Base-by-base conservation (phyloP, 64 coral and sea anemone species). In the Montipora capricornis region DNA sequence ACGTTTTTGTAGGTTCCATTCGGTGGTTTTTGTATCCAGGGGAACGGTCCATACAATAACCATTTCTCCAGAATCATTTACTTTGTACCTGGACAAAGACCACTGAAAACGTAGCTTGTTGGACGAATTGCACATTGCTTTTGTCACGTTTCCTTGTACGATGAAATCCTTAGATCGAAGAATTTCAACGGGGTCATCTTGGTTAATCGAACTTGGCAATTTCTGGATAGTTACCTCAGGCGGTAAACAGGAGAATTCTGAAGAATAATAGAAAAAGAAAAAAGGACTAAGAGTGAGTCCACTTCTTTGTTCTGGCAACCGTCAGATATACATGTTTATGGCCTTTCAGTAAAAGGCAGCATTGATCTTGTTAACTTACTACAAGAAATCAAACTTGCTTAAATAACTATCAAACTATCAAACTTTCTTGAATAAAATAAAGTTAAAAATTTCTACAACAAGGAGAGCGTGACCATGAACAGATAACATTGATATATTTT, bases 1-100 rank as follows among this genome's bases (percentile, higher is more conserved):
- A 2, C 68, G 68, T 67, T 81, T 88, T 46, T 47, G 87, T 29
- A 92, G 66, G n/a, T 87, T 92, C 94, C 90, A 95, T 78, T 92
- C 51, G 0, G 67, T 14, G 20, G 37, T 76, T 16, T 79, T 87
- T 12, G 52, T 10, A 14, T 87, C 66, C 15, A 69, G 9, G 1
- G 82, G 44, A 15, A 5, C 53, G 44, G n/a, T 78, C 26, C 19
- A 4, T 77, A 66, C 50, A 4, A 77, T 77, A 16, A 47, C 14
- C 45, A 15, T 71, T 19, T 86, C 73, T 3, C 49, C 82, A 4
- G 20, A 44, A 7, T 5, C 4, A 78, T 46, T 16, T 16, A 68
- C 44, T 1, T 47, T 66, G 16, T 69, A 78, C 5, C 52, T 59
- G 47, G 47, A 47, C n/a, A 95, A 62, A 44, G 13, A 53, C 93